Evolutionary conservation across 2,113 vertebrate species (phyloP).

Genomic region (Rhineura floridana): DNA sequence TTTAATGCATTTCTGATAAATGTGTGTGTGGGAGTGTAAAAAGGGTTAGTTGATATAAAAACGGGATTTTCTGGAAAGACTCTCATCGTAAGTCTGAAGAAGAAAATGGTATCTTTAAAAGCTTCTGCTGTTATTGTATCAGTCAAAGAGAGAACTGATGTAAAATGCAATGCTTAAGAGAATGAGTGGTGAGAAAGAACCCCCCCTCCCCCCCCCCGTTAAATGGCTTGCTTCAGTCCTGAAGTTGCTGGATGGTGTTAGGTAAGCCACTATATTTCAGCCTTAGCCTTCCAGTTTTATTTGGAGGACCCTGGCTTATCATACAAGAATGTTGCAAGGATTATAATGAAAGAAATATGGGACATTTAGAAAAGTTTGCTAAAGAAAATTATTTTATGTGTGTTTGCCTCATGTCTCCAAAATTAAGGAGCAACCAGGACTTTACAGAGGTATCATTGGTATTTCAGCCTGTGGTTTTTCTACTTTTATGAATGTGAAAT

Average conservation of each 20-base stretch:
- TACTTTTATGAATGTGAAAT: neutral
- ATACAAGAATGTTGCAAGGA: neutral
- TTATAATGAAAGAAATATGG: neutral
- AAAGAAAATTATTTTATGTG: neutral
- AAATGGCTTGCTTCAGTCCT: neutral
- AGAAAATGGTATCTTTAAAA: neutral
- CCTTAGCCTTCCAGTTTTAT: neutral
- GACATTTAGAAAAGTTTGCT: neutral
- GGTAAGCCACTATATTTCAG: neutral
- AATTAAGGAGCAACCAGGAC: constrained; percentile 37
- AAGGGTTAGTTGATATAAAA: constrained; percentile 10
- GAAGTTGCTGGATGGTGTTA: too few species aligned
- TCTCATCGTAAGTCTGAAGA: constrained; percentile 26
- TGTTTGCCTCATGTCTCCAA: constrained; percentile 45
- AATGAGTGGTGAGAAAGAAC: neutral
- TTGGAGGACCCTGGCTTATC: neutral
- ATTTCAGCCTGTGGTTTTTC: constrained; percentile 39
- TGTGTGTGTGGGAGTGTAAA: neutral
- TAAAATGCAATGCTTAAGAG: neutral
- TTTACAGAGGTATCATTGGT: constrained; percentile 42
- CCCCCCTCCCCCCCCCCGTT: too few species aligned
- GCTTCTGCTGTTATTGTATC: constrained; percentile 33
- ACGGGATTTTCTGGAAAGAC: constrained; percentile 31
- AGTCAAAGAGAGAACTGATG: constrained; percentile 19
- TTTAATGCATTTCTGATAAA: constrained; percentile 15